Conservation (phyloP, 2,113 vertebrate species). For the Plestiodon gilberti region DNA sequence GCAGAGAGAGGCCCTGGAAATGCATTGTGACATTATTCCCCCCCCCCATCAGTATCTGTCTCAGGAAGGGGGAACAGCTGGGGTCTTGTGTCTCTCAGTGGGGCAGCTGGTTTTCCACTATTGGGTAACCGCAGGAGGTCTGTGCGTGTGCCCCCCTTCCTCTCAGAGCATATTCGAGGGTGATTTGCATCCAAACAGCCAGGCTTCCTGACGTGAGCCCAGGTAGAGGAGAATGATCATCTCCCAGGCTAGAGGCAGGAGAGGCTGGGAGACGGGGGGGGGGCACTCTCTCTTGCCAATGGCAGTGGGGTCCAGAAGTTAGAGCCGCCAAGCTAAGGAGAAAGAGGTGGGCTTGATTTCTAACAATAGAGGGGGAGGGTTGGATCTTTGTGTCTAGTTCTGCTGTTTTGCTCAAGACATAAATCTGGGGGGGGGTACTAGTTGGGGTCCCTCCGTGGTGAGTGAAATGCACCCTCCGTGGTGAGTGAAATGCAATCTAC, state of each 20-base stretch:
- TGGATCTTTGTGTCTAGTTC: no score
- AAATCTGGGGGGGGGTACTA: not conserved
- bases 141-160: no score
- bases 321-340: not conserved
- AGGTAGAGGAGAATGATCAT: not conserved
- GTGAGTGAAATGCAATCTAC: not conserved
- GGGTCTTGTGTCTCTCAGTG: not conserved
- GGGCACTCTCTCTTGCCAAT: no score
- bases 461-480: no score
- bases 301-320: not conserved
- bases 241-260: not conserved
- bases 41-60: not conserved
- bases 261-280: no score
- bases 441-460: no score
- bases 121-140: not conserved
- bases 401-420: rapidly evolving
- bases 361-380: not conserved
- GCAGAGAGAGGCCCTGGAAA: no score
- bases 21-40: not conserved
- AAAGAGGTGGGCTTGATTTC: not conserved
- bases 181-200: not conserved
- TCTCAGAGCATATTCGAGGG: not conserved
- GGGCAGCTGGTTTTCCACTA: not conserved
- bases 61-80: not conserved
- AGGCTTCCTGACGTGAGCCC: not conserved